phyloP scores from a whole-genome alignment of 1,140 invertebrate genomes.

The Scaptomyza hsui region DNA sequence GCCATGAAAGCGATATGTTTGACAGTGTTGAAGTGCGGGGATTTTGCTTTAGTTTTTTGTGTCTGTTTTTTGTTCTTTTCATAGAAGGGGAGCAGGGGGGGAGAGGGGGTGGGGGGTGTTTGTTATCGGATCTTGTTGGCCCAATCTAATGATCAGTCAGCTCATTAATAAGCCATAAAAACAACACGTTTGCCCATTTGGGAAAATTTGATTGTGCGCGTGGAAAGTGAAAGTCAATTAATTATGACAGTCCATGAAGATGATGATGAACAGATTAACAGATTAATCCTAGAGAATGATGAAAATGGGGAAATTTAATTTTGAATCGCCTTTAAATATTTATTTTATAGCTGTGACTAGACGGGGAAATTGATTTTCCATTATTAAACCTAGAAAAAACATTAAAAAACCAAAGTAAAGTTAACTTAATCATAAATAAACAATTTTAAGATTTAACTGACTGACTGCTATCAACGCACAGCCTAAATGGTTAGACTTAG shows the following conservation, averaged over 20 bases:
- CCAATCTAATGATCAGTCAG: slow-evolving; percentile 69
- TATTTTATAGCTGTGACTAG: no score
- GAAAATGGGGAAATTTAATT: no score
- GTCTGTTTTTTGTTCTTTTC: not conserved
- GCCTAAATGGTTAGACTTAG: no score
- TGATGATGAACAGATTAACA: slow-evolving; percentile 15
- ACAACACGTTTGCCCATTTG: slow-evolving; percentile 50
- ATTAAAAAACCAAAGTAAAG: no score
- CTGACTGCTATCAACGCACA: no score
- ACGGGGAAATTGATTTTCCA: no score
- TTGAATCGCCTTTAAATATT: no score
- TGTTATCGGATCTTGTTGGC: slow-evolving; percentile 50
- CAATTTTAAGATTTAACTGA: no score
- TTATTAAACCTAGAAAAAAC: no score
- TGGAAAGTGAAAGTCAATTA: slow-evolving; percentile 60
- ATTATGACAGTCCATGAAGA: slow-evolving; percentile 37
- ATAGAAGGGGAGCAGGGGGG: no score
- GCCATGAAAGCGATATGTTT: slow-evolving; percentile 60
- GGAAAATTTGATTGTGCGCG: slow-evolving; percentile 39
- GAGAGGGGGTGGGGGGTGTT: not conserved
- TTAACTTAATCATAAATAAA: no score
- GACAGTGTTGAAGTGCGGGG: slow-evolving; percentile 32
- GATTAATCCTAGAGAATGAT: no score
- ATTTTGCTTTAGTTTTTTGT: slow-evolving; percentile 31
- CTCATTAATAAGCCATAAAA: slow-evolving; percentile 80